A percentile compares a stretch with the other conserved stretches of the same genome.
phyloP scores from a whole-genome alignment of 2,797 vertebrate genomes.

The Sebastes oblongus region DNA sequence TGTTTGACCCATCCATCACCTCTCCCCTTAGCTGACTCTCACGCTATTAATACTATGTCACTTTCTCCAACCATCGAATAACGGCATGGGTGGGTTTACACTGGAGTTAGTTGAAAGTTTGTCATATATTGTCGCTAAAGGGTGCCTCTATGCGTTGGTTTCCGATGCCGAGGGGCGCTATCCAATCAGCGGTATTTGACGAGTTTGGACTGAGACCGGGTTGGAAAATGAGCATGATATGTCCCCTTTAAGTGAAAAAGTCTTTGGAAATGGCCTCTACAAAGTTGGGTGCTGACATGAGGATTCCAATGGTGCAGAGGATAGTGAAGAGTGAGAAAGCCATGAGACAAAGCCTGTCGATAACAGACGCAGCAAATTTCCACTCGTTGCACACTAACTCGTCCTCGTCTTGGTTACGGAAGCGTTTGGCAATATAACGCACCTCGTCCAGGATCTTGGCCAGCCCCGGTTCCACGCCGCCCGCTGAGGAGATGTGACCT shows the following conservation, averaged over 20 bases:
- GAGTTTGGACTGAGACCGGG: too few species aligned
- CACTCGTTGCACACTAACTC: constrained; percentile 89
- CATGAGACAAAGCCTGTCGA: constrained; percentile 95
- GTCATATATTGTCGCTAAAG: too few species aligned
- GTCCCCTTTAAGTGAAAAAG: constrained; percentile 61
- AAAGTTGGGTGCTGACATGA: constrained; percentile 95
- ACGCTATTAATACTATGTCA: too few species aligned
- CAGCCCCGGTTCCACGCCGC: constrained; percentile 68
- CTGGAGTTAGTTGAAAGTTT: too few species aligned
- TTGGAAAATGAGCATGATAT: too few species aligned
- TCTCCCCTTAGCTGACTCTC: too few species aligned
- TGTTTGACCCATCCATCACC: too few species aligned
- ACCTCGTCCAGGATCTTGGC: constrained; percentile 89
- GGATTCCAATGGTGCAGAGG: constrained; percentile 94
- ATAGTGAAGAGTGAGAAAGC: constrained; percentile 93
- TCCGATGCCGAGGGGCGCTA: too few species aligned
- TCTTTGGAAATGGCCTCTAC: constrained; percentile 93
- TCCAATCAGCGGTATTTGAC: too few species aligned
- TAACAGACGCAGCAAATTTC: constrained; percentile 95
- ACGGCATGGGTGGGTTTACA: too few species aligned
- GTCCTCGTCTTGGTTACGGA: constrained; percentile 89
- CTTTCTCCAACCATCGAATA: too few species aligned
- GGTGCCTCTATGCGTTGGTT: too few species aligned
- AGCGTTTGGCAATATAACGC: constrained; percentile 86
- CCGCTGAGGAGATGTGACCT: constrained; percentile 34